Conservation (phyloP, 2,888 invertebrate genomes). For the Nasonia oneida region DNA sequence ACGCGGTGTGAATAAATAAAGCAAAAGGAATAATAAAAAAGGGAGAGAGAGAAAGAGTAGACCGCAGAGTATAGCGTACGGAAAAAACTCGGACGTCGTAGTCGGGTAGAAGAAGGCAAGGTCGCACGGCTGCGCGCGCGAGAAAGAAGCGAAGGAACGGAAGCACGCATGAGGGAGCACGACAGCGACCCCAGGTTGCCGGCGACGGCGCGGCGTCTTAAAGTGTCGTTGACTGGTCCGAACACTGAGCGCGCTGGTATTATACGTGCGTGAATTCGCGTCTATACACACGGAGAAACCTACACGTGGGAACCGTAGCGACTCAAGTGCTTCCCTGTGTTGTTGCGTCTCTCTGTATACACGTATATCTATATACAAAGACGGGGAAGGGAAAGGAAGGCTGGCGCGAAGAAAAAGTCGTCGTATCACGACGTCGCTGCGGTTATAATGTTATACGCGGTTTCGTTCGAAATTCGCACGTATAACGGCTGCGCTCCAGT, state of each 20-base stretch:
- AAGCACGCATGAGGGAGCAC: constrained; percentile 73
- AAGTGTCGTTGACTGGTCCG: constrained; percentile 71
- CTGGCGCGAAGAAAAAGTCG: background rate
- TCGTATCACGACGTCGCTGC: background rate
- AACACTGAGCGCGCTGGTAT: background rate
- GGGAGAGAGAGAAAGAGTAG: background rate
- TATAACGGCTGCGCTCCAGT: background rate
- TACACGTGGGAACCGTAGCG: constrained; percentile 70
- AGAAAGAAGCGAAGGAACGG: constrained; percentile 69
- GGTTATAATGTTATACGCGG: background rate
- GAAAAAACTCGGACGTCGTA: background rate
- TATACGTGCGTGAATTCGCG: background rate
- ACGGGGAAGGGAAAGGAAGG: background rate
- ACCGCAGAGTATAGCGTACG: background rate
- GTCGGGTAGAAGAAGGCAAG: background rate
- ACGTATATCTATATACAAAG: background rate
- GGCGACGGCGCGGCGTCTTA: constrained; percentile 67
- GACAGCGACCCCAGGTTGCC: constrained; percentile 65
- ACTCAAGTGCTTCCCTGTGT: constrained; percentile 60
- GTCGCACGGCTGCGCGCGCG: constrained; percentile 64
- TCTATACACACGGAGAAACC: constrained; percentile 64
- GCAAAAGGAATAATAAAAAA: background rate
- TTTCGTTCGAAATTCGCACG: background rate
- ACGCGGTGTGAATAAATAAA: background rate
- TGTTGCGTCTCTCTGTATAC: background rate